Conservation (phyloP, 2,797 vertebrate species). For the Acridotheres tristis region DNA sequence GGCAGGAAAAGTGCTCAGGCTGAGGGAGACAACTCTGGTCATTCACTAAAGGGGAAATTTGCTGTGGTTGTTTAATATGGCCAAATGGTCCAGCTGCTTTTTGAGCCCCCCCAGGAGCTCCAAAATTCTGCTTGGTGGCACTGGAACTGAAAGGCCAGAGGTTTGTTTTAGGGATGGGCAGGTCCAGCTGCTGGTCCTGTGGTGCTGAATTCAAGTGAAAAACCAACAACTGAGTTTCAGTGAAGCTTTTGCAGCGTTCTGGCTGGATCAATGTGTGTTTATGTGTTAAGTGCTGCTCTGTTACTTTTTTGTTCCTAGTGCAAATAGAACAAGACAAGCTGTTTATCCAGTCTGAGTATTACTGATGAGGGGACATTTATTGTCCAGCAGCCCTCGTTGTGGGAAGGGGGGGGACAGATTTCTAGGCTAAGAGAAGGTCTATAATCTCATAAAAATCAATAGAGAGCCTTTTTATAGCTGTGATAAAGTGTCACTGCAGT, state of each 20-base stretch:
- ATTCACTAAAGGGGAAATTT: not conserved
- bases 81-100: not conserved
- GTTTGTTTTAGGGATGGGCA: not conserved
- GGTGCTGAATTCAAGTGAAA: not conserved
- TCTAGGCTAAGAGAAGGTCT: not conserved
- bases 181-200: not conserved
- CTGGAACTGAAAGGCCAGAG: not conserved
- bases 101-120: not conserved
- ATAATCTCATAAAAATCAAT: not conserved
- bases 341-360: not conserved
- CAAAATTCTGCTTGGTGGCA: not conserved
- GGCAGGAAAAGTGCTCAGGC: slow-evolving; percentile 8
- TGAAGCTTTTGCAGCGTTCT: not conserved
- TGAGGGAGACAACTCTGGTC: slow-evolving; percentile 25
- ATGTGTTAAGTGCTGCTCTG: not conserved
- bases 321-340: not conserved
- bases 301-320: not conserved
- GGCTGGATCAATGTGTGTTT: not conserved
- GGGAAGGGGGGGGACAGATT: not conserved
- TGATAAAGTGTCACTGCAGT: not conserved
- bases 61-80: not conserved
- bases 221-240: not conserved
- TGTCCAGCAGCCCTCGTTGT: not conserved
- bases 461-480: not conserved
- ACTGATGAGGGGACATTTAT: not conserved